Evolutionary conservation across 2,888 invertebrate species (phyloP).

Genomic region (Ophion ellenae): DNA sequence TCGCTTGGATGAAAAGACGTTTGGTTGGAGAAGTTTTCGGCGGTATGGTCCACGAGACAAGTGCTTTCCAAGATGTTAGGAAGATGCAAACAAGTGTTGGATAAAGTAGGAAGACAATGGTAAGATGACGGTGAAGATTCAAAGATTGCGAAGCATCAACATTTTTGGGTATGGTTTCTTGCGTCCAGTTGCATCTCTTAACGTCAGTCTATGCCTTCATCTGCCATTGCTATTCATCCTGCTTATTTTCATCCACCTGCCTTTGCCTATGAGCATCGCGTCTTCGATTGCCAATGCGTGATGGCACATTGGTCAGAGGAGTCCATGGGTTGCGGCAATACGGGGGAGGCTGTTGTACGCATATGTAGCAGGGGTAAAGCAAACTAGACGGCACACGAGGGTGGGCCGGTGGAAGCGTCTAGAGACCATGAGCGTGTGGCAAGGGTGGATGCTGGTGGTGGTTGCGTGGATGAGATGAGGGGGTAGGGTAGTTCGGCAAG

Average conservation of each 20-base stretch:
- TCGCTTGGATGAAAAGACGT: too few relatives aligned
- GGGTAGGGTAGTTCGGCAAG: conserved; percentile 76
- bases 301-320: conserved; percentile 72
- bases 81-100: not conserved
- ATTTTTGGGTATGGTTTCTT: not conserved
- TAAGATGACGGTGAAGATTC: not conserved
- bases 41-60: too few relatives aligned
- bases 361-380: not conserved
- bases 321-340: conserved; percentile 64
- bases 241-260: not conserved
- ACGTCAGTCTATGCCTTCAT: not conserved
- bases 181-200: not conserved
- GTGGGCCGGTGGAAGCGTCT: conserved; percentile 16
- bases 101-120: not conserved
- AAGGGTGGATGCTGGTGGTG: conserved; percentile 54
- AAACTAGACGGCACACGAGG: conserved; percentile 19
- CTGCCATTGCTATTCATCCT: not conserved
- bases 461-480: conserved; percentile 41
- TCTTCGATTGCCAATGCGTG: not conserved
- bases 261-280: not conserved
- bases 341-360: conserved; percentile 1
- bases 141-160: not conserved
- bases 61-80: not conserved
- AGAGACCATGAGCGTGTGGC: conserved; percentile 40
- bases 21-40: too few relatives aligned